Base-by-base conservation (phyloP, 2,113 vertebrate species). In the Tupaia tana region DNA sequence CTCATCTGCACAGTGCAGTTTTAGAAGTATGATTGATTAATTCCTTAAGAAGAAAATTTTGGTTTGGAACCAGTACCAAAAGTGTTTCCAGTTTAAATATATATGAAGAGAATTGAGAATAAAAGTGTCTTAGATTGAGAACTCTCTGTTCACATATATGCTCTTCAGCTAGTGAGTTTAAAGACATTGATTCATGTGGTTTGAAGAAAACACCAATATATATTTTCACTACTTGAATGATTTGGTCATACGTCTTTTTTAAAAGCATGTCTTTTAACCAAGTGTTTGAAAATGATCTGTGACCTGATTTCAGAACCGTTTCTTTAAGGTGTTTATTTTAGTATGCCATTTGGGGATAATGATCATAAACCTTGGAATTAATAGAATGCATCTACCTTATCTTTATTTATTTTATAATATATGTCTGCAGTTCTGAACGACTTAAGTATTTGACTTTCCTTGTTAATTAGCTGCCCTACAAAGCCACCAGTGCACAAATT, bases 21-120 rank as follows among this genome's bases (percentile, higher is more conserved):
- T 95, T 94, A 90, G 73, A 96, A 95, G 24, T 80, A 77, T 92
- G 82, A 97, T 9, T 95, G 92, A 97, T 89, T 94, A 95, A 92
- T 27, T 89, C 20, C 71, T 95, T 93, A 61, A 78, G 71, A 78
- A 86, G 18, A 95, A 63, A 95, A 71, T 34, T 24, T 94, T 84
- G 54, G 58, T 94, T 97, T 92, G 6, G 19, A 96, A 84, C 24
- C 19, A 89, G 74, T 84, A 90, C 79, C 59, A 91, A 80, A 92
- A 71, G 1, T 86, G 19, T 92, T 85, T 80, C 13, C 14, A 90
- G 64, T 29, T 86, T 82, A 11, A 58, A 83, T 43, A 43, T 43
- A 43, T 43, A 43, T 43, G 88, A 93, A 77, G 24, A 58, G 89
- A 96, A 87, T 31, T 22, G 94, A 77, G 52, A 95, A 85, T 43